A percentile compares a stretch with the other conserved stretches of the same genome.
Evolutionary conservation across 2,113 vertebrate genomes (phyloP).

Genomic region (Motacilla tschutschensis): DNA sequence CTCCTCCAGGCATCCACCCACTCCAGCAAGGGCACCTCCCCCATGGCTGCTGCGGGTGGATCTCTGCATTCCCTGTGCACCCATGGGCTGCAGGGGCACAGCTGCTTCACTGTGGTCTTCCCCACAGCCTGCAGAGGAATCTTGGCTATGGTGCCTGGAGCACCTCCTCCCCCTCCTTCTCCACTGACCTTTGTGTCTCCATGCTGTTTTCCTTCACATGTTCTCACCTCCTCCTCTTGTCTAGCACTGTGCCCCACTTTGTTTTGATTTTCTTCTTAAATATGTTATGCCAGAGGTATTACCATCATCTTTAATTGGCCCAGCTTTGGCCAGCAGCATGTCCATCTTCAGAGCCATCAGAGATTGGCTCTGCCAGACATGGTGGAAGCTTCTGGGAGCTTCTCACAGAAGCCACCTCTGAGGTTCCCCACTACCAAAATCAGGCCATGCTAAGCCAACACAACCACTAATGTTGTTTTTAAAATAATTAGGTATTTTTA

Average conservation of each 20-base stretch:
- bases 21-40: accelerated
- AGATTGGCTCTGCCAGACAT: accelerated
- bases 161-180: background rate
- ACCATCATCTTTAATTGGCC: accelerated
- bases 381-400: background rate
- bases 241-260: accelerated
- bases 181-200: background rate
- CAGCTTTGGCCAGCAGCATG: background rate
- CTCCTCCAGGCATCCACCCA: background rate
- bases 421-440: accelerated
- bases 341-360: background rate
- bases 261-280: background rate
- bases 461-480: background rate
- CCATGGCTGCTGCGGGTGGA: accelerated
- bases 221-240: background rate
- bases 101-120: background rate
- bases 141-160: accelerated
- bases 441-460: background rate
- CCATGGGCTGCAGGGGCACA: background rate
- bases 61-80: background rate
- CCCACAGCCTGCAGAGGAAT: background rate
- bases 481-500: background rate
- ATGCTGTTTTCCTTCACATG: background rate
- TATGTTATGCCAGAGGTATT: accelerated
- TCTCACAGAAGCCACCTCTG: background rate